A percentile compares a stretch with the other conserved stretches of the same genome.
Evolutionary conservation across 2,888 invertebrate species (phyloP).

Genomic region (Monopis laevigella): DNA sequence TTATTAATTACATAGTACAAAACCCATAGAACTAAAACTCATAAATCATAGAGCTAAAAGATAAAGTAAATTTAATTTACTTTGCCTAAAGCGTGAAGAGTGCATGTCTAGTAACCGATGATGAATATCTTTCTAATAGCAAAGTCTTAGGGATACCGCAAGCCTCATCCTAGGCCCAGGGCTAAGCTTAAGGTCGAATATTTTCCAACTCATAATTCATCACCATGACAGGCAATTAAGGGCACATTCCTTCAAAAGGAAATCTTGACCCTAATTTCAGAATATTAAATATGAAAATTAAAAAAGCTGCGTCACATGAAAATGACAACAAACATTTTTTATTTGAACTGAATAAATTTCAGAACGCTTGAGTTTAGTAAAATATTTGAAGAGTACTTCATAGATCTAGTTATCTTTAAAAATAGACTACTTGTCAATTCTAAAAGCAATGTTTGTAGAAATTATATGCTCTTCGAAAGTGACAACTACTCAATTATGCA

Average conservation of each 20-base stretch:
- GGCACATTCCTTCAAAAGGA: conserved; percentile 25
- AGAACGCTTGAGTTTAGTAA: too few species aligned
- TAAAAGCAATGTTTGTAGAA: conserved; percentile 32
- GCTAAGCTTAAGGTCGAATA: conserved; percentile 19
- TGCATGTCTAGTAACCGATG: neutral
- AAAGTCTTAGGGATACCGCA: neutral
- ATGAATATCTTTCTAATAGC: conserved; percentile 9
- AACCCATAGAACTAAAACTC: too few species aligned
- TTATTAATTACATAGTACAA: too few species aligned
- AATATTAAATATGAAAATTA: conserved; percentile 13
- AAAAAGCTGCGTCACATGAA: conserved; percentile 2
- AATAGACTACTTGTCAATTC: conserved; percentile 43
- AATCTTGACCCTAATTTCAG: conserved; percentile 21
- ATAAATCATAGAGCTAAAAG: too few species aligned
- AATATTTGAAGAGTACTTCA: too few species aligned
- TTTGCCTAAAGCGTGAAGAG: neutral
- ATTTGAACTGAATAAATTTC: too few species aligned
- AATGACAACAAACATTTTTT: conserved; percentile 2
- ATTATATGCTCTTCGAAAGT: conserved; percentile 34
- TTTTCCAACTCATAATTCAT: conserved; percentile 26
- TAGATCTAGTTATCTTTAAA: too few species aligned
- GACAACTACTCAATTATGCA: conserved; percentile 26
- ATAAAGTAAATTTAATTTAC: too few species aligned
- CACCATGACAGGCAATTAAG: conserved; percentile 28
- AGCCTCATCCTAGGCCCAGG: conserved; percentile 12